A percentile compares a stretch with the other conserved stretches of the same genome.
phyloP scores from a whole-genome alignment of 1,140 invertebrate species.

The Holotrichia oblita region DNA sequence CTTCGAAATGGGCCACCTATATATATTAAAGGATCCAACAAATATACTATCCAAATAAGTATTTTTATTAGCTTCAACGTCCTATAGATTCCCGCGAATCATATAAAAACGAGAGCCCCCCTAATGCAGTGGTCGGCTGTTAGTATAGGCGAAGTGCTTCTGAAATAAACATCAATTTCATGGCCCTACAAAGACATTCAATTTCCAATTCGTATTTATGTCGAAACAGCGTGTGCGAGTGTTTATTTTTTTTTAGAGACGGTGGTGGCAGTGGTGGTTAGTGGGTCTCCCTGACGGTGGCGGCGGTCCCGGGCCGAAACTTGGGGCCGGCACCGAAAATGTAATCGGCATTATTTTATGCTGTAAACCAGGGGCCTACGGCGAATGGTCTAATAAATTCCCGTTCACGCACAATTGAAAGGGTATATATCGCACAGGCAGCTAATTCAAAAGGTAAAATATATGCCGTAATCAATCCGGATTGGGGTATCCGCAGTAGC shows the following conservation, averaged over 20 bases:
- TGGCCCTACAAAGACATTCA: neutral
- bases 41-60: slow-evolving; percentile 2
- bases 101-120: neutral
- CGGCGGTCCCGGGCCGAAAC: neutral
- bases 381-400: slow-evolving; percentile 2
- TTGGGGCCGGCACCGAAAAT: neutral
- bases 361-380: slow-evolving; percentile 6
- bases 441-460: slow-evolving; percentile 17
- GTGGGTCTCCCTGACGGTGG: neutral
- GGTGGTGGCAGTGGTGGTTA: neutral
- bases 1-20: neutral
- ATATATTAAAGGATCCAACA: neutral
- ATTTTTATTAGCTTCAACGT: neutral
- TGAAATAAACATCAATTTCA: slow-evolving; percentile 12
- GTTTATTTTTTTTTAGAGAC: slow-evolving; percentile 1
- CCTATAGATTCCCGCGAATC: neutral
- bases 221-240: neutral
- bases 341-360: slow-evolving; percentile 17
- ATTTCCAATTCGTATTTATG: slow-evolving; percentile 14
- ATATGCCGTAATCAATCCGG: slow-evolving; percentile 6
- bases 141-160: neutral
- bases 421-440: neutral
- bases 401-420: slow-evolving; percentile 19
- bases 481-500: neutral
- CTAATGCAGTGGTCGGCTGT: neutral